Evolutionary conservation across 2,113 vertebrate species (phyloP), one percentile per base, ranked within the genome.

Genomic region (Cromileptes altivelis): DNA sequence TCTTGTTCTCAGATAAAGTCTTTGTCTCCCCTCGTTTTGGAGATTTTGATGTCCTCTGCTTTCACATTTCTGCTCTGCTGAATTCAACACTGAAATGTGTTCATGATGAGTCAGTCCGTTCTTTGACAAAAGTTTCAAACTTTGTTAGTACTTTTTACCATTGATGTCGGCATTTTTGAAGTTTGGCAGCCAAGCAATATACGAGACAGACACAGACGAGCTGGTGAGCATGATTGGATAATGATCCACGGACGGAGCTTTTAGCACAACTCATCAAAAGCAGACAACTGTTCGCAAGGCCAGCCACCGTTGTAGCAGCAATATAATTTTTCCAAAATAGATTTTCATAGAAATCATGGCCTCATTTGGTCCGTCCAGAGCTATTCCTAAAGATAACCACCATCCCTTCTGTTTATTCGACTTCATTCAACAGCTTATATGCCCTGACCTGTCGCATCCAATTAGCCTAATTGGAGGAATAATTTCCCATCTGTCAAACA

Each of bases 391-490:
- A 78, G 70, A 74, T 63, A 80, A 84, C 65, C 62, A 71, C 74
- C 50, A 33, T 82, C 75, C 37, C 52, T 67, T 70, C 75, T 86
- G 79, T 89, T 89, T 85, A 65, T 89, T 88, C 33, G 37, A 73
- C 88, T 81, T 82, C 49, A 84, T 88, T 87, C 73, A 77, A 70
- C 81, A 83, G 70, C 70, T 75, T 82, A 80, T 89, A 58, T 88
- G 85, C 79, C 87, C 90, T 89, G 86, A 90, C 80, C 85, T 91
- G 86, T 87, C 85, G 78, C 80, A 77, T 90, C 88, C 92, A 91
- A 93, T 95, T 92, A 92, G 80, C 75, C 83, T 94, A 94, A 96
- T 93, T 95, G 92, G 90, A 90, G 62, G 89, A 91, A 93, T 91
- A 86, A 93, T 92, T 89, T 88, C 76, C 84, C 52, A 78, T 90